A percentile compares a stretch with the other conserved stretches of the same genome.
Evolutionary conservation across 2,113 vertebrate species (phyloP).

Genomic region (Shinisaurus crocodilurus): DNA sequence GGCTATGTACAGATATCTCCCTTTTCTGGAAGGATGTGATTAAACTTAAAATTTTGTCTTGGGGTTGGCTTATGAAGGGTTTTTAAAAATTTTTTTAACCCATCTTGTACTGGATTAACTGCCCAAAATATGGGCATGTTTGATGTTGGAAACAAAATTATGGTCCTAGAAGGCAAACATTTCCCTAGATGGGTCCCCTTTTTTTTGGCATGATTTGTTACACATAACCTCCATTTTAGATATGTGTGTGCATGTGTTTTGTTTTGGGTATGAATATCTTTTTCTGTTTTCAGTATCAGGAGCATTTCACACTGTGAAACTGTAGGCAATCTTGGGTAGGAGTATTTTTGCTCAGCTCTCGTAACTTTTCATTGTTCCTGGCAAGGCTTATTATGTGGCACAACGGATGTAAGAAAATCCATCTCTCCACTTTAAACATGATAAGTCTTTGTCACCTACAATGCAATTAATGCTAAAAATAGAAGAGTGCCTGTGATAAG

Average conservation of each 20-base stretch:
- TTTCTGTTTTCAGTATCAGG: not conserved
- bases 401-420: constrained; percentile 75
- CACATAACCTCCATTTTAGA: not conserved
- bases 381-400: constrained; percentile 75
- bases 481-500: constrained; percentile 71
- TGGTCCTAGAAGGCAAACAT: not conserved
- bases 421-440: constrained; percentile 73
- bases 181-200: not conserved
- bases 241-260: not conserved
- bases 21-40: not conserved
- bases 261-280: not conserved
- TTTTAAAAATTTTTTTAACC: not conserved
- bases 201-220: not conserved
- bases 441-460: constrained; percentile 80
- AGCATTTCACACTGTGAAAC: not conserved
- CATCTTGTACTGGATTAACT: not conserved
- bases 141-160: not conserved
- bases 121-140: not conserved
- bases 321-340: not conserved
- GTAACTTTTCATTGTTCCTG: constrained; percentile 66
- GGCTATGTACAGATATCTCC: not conserved
- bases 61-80: not conserved
- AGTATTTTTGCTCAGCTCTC: constrained; percentile 35
- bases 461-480: constrained; percentile 81
- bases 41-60: not conserved